Conservation (phyloP, 1,140 invertebrate genomes). For the Macrotrachela quadricornifera region DNA sequence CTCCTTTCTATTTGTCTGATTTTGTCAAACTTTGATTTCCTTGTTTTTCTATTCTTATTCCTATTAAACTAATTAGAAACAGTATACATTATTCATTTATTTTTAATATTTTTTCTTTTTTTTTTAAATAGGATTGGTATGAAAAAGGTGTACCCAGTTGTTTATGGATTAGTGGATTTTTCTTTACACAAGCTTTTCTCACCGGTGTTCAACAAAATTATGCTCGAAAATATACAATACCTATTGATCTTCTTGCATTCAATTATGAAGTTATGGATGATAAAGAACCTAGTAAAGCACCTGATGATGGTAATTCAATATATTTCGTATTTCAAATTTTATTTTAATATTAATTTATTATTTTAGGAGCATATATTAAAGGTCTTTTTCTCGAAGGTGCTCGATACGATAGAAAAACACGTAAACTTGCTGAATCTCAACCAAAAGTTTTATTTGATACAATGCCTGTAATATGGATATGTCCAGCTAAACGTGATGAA, state of each 20-base stretch:
- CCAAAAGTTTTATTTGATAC: conserved; percentile 19
- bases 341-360: no score
- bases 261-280: conserved; percentile 30
- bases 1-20: neutral
- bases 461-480: conserved; percentile 18
- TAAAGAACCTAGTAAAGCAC: conserved; percentile 22
- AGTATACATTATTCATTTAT: no score
- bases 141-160: conserved; percentile 10
- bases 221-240: conserved; percentile 32
- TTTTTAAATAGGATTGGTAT: neutral
- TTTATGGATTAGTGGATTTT: conserved; percentile 31
- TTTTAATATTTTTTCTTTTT: no score
- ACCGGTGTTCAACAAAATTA: conserved; percentile 32
- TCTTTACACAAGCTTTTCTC: conserved; percentile 31
- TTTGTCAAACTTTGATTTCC: no score
- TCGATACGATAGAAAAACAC: conserved; percentile 44
- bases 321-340: no score
- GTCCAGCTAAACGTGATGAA: conserved; percentile 29
- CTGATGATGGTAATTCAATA: conserved; percentile 27
- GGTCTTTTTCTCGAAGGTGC: conserved; percentile 83
- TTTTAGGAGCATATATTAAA: conserved; percentile 56
- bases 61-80: no score
- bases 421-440: neutral
- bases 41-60: no score
- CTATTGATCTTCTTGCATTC: conserved; percentile 30